phyloP scores from a whole-genome alignment of 2,113 vertebrate genomes.

The Mionectes macconnelli region DNA sequence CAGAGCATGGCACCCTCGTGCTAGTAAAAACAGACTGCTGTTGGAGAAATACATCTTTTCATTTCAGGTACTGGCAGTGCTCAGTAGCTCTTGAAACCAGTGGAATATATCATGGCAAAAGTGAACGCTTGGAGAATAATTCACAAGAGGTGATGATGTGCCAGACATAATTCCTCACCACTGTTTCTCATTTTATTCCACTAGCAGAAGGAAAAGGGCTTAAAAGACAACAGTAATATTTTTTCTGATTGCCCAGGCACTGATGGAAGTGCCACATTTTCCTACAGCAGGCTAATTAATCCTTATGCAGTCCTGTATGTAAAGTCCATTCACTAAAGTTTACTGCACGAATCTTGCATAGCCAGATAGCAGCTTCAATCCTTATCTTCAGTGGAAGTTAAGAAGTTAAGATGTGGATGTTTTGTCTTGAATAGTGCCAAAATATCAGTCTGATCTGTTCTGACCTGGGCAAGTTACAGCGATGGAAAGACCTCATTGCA shows the following conservation, averaged over 20 bases:
- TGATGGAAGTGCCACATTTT: neutral
- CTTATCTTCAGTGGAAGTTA: neutral
- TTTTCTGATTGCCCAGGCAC: neutral
- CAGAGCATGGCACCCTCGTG: neutral
- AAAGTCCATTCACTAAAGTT: neutral
- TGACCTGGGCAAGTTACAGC: neutral
- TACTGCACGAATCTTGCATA: neutral
- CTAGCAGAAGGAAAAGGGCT: neutral
- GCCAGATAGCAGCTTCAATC: neutral
- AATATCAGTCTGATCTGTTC: neutral
- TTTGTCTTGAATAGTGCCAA: neutral
- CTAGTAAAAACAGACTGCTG: neutral
- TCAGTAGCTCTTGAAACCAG: neutral
- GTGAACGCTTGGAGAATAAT: neutral
- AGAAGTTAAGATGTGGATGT: neutral
- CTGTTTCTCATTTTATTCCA: neutral
- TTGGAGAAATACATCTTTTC: neutral
- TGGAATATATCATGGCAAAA: neutral
- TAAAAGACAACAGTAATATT: neutral
- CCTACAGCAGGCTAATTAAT: neutral
- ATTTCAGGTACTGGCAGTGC: neutral
- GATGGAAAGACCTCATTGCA: neutral
- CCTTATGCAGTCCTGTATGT: neutral
- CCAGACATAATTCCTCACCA: neutral
- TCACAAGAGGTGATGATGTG: neutral